These are phyloP conservation scores for Ormia ochracea DNA, from an alignment of 2,888 invertebrate genomes.

Conservation along the genomic window DNA sequence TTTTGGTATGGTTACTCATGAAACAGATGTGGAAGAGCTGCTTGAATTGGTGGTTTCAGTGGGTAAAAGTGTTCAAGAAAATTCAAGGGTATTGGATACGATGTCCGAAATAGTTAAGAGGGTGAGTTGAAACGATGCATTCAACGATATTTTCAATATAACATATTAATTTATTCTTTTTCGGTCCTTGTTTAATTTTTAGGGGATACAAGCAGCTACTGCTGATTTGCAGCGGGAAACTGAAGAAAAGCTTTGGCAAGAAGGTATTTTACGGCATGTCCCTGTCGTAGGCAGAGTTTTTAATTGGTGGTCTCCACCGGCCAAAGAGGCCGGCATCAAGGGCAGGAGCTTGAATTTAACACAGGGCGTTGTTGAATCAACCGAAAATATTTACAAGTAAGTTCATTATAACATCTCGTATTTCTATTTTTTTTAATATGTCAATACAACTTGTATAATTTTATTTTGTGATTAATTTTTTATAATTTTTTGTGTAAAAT, in stretches of 20 bases:
- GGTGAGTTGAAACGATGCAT: conserved; percentile 63
- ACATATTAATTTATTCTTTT: background rate
- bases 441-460: too few species aligned
- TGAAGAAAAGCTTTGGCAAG: conserved; percentile 93
- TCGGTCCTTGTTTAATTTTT: conserved; percentile 4
- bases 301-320: conserved; percentile 96
- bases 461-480: background rate
- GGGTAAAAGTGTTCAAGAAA: conserved; percentile 95
- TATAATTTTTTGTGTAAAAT: too few species aligned
- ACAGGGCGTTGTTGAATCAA: conserved; percentile 88
- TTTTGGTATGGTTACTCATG: conserved; percentile 97
- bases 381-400: conserved; percentile 84
- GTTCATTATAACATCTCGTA: too few species aligned
- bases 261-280: conserved; percentile 94
- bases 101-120: conserved; percentile 95
- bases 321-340: conserved; percentile 84
- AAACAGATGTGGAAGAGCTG: conserved; percentile 94
- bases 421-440: background rate
- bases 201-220: conserved; percentile 94
- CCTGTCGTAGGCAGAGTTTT: conserved; percentile 95
- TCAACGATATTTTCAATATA: background rate
- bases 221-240: conserved; percentile 94
- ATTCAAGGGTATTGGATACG: conserved; percentile 92
- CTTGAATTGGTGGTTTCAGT: conserved; percentile 89
- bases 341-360: conserved; percentile 89